Evolutionary conservation across 1,140 invertebrate species (phyloP).

Genomic region (Augochlora pura): DNA sequence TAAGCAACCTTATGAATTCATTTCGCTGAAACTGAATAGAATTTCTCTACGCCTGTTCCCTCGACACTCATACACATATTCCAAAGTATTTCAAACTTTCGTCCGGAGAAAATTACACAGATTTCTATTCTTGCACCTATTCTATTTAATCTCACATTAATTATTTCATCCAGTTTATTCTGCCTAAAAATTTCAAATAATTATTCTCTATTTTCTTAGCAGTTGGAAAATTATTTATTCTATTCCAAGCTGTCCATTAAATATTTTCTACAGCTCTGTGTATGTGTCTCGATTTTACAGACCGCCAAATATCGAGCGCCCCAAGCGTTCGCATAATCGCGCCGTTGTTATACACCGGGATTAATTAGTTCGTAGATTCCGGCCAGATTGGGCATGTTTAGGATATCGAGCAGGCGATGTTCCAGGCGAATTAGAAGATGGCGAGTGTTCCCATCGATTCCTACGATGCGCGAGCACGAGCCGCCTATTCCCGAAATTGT

Average conservation of each 20-base stretch:
- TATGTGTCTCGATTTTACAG: too few relatives aligned
- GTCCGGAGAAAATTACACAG: too few relatives aligned
- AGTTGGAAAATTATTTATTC: too few relatives aligned
- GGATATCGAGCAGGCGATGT: slow-evolving; percentile 22
- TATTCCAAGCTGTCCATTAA: too few relatives aligned
- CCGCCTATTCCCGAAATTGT: slow-evolving; percentile 11
- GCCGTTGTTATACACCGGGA: slow-evolving; percentile 20
- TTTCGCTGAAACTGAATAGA: not conserved
- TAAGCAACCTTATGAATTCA: too few relatives aligned
- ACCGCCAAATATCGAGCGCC: not conserved
- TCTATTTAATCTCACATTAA: too few relatives aligned
- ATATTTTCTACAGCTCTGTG: too few relatives aligned
- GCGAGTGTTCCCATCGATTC: slow-evolving; percentile 37
- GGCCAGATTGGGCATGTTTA: slow-evolving; percentile 19
- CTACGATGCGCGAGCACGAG: slow-evolving; percentile 4
- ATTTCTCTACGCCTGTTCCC: not conserved
- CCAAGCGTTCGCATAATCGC: not conserved
- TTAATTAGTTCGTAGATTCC: slow-evolving; percentile 42
- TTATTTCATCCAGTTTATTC: too few relatives aligned
- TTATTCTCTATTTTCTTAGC: too few relatives aligned
- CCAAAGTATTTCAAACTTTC: too few relatives aligned
- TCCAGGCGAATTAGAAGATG: slow-evolving; percentile 41
- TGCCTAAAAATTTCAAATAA: too few relatives aligned
- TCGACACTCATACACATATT: not conserved
- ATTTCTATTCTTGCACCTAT: too few relatives aligned